Evolutionary conservation across 2,113 vertebrate genomes (phyloP).

Genomic region (Hystrix brachyura): DNA sequence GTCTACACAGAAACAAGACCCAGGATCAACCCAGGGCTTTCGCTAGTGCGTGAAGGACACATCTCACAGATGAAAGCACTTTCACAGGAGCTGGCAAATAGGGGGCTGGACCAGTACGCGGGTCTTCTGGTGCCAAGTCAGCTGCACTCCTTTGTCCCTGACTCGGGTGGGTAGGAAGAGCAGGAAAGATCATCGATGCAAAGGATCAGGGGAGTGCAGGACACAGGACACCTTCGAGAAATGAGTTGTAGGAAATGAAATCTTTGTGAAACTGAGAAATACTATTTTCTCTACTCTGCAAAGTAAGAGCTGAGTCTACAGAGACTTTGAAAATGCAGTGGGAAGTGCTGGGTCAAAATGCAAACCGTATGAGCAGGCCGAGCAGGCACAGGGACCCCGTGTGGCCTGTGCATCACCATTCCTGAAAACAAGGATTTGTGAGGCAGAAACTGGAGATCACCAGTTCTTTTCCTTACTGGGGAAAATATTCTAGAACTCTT

Average conservation of each 20-base stretch:
- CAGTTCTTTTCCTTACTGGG: neutral
- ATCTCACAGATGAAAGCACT: neutral
- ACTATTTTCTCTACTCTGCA: neutral
- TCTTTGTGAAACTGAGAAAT: neutral
- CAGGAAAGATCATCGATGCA: neutral
- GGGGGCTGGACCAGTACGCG: neutral
- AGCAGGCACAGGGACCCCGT: neutral
- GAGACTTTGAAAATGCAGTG: neutral
- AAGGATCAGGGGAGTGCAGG: neutral
- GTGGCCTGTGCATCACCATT: neutral
- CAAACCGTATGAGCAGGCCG: neutral
- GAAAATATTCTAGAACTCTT: constrained; percentile 13
- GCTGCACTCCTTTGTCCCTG: neutral
- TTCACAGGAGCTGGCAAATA: neutral
- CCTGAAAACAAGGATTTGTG: neutral
- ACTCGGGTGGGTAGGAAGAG: neutral
- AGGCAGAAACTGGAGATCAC: neutral
- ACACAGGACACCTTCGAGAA: neutral
- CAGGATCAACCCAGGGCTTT: neutral
- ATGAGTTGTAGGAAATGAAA: neutral
- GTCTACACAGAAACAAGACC: neutral
- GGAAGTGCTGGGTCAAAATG: neutral
- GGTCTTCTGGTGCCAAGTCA: neutral
- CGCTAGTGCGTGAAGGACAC: neutral
- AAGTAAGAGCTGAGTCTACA: neutral